Evolutionary conservation across 30 jellyfish, hydroid and myxozoan genomes (phyloP), one percentile per base, ranked within the genome.

Genomic region (Nemopilema nomurai): DNA sequence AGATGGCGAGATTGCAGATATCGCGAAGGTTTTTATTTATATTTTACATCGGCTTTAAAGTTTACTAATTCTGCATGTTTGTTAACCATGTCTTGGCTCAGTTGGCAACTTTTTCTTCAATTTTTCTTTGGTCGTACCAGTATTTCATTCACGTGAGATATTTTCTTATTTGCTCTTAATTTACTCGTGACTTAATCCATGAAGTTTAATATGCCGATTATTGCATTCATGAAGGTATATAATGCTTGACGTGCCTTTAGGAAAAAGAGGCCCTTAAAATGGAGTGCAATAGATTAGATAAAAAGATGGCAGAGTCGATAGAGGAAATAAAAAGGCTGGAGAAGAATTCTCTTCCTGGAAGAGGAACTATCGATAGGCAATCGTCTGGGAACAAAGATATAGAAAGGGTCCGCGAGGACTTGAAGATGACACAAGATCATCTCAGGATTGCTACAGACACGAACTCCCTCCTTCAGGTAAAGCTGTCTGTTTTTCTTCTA

Each of bases 401-500:
- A 0, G 97, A 92, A 41, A 69, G 88, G 49, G 51, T 77, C 0
- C 84, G 85, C 32, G 81, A 72, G 31, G 98, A 92, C 31, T 20
- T 92, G 90, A 62, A 64, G 28, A 85, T 79, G 82, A 82, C 90
- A 0, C 98, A 92, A 71, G 97, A 92, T 16, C 71, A 82, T 84
- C 77, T 92, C n/a, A 76, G 97, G 63, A 76, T 87, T 20, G 97
- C 98, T 8, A 88, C 96, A 26, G 93, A 87, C 32, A 88, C 90
- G 27, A 87, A 88, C 77, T 49, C 96, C 1, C 88, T 82, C 25
- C 74, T 92, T 22, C 98, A 92, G 96, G 98, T 92, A 85, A 50
- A 31, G 25, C 17, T 20, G 1, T 6, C 57, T 41, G n/a, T n/a
- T n/a, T n/a, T n/a, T n/a, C n/a, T n/a, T n/a, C n/a, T n/a, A n/a